Evolutionary conservation across 2,113 vertebrate genomes (phyloP).

Genomic region (Callipepla squamata): DNA sequence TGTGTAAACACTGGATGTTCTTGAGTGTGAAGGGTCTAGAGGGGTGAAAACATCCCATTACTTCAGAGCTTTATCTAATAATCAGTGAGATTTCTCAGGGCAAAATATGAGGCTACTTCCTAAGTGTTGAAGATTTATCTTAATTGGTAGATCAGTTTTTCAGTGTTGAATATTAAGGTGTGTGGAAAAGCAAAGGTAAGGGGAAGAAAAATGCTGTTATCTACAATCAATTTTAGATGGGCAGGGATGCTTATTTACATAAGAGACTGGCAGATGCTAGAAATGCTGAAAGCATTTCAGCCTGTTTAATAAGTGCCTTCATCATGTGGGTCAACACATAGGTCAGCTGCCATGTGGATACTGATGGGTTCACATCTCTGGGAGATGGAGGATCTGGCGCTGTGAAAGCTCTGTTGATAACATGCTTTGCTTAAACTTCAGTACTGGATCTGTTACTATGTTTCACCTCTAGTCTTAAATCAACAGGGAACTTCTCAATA

Average conservation of each 20-base stretch:
- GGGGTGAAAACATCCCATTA: neutral
- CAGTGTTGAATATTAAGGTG: neutral
- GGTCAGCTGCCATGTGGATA: neutral
- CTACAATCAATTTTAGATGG: neutral
- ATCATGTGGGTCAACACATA: neutral
- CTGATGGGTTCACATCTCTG: neutral
- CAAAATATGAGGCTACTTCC: neutral
- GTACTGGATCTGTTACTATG: neutral
- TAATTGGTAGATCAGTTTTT: neutral
- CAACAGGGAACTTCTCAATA: neutral
- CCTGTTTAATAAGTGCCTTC: neutral
- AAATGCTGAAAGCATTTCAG: neutral
- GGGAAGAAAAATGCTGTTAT: neutral
- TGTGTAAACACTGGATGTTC: neutral
- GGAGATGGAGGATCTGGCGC: neutral
- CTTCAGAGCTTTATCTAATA: neutral
- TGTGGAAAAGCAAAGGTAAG: neutral
- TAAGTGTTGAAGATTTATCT: neutral
- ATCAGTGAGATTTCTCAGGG: neutral
- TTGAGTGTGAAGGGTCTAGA: neutral
- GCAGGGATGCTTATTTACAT: neutral
- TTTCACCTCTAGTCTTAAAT: neutral
- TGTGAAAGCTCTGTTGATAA: neutral
- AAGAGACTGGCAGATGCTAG: neutral
- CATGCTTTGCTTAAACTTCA: neutral